Percentiles rank a stretch among this genome's conserved stretches.
Evolutionary conservation across 1,140 invertebrate genomes (phyloP).

Genomic region (Notospermus geniculatus): DNA sequence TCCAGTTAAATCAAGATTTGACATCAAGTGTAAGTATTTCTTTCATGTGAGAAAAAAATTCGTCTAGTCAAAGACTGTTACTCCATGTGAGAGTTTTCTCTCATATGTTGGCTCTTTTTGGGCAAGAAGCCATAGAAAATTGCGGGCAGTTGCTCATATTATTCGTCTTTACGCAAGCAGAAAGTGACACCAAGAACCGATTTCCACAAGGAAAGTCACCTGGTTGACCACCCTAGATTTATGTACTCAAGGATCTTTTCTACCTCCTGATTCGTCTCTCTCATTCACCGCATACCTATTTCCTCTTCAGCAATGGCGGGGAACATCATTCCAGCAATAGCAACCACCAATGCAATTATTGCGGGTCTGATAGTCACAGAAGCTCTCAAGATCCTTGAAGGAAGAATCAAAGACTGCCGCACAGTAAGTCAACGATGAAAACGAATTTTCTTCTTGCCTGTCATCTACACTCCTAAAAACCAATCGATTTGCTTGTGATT

Average conservation of each 20-base stretch:
- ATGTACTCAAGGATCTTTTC: too few species aligned
- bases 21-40: slow-evolving; percentile 84
- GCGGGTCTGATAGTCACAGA: slow-evolving; percentile 91
- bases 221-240: too few species aligned
- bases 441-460: too few species aligned
- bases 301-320: slow-evolving; percentile 87
- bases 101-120: not conserved
- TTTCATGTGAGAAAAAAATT: too few species aligned
- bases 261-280: too few species aligned
- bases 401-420: slow-evolving; percentile 60
- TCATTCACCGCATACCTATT: slow-evolving; percentile 12
- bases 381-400: slow-evolving; percentile 76
- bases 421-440: slow-evolving; percentile 45
- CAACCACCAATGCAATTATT: slow-evolving; percentile 96
- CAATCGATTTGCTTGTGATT: too few species aligned
- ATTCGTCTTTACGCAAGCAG: not conserved
- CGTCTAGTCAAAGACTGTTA: too few species aligned
- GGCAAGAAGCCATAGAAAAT: not conserved
- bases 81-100: too few species aligned
- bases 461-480: too few species aligned
- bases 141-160: not conserved
- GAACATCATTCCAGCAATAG: slow-evolving; percentile 96
- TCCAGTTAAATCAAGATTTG: slow-evolving; percentile 80
- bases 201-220: too few species aligned
- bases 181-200: too few species aligned